Conservation (phyloP, 2,888 invertebrate species). For the Lottia gigantea region DNA sequence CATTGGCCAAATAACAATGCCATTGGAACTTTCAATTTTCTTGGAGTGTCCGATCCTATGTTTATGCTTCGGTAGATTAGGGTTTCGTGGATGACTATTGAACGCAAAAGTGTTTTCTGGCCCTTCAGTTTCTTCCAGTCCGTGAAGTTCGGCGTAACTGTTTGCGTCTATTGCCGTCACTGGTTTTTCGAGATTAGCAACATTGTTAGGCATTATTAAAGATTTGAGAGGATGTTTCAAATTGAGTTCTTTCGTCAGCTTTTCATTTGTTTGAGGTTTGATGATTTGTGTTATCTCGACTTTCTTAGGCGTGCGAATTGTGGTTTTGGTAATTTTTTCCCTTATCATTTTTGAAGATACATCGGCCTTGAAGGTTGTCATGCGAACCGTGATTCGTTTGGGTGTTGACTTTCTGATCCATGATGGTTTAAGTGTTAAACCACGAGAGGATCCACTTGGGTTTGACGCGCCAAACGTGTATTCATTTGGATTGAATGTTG, state of each 20-base stretch:
- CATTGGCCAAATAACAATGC: conserved; percentile 3
- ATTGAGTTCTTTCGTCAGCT: too few relatives aligned
- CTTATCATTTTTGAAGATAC: too few relatives aligned
- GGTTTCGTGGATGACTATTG: conserved; percentile 2
- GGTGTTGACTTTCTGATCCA: too few relatives aligned
- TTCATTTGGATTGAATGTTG: neutral
- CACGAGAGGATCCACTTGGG: too few relatives aligned
- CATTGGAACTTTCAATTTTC: conserved; percentile 1
- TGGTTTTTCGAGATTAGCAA: neutral
- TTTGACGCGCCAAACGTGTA: neutral
- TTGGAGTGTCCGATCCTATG: neutral
- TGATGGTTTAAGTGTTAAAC: too few relatives aligned
- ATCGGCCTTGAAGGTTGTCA: too few relatives aligned
- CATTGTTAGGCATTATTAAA: neutral
- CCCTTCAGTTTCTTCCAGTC: neutral
- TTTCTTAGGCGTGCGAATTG: too few relatives aligned
- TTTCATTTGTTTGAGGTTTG: too few relatives aligned
- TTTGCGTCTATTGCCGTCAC: neutral
- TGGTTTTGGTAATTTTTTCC: too few relatives aligned
- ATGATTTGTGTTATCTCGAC: too few relatives aligned
- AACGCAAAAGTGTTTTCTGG: neutral
- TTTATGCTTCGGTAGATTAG: neutral
- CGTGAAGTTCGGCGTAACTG: neutral
- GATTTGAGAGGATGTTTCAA: neutral
- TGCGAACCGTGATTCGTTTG: too few relatives aligned